Base-by-base conservation (phyloP, 1,140 invertebrate species). In the Drosophila novamexicana region DNA sequence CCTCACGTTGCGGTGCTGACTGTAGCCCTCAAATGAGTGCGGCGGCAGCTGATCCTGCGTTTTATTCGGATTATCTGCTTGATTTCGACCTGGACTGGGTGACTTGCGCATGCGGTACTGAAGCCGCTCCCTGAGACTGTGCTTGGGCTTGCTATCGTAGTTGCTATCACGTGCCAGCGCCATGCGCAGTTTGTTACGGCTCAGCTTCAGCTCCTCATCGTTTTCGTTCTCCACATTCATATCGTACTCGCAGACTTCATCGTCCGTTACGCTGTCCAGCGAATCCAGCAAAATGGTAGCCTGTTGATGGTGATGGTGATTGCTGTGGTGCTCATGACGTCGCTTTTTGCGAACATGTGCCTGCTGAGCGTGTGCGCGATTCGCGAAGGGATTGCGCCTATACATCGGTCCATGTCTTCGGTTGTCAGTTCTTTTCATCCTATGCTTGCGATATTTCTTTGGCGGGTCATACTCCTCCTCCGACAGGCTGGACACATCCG, bases 401-500 rank as follows among this genome's bases (percentile, higher is more conserved):
- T 57, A 22, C n/a, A 37, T 4, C 6, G 9, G 40, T 0, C 18
- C 40, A 32, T 63, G 58, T 22, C 39, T 65, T 14, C 56, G 50
- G 7, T 14, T 16, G 0, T 83, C 84, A 6, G 29, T 7, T 16
- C 72, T 66, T 12, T 71, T 75, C 14, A 57, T 1, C 29, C 68
- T 82, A 8, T 77, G 66, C 22, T 40, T 79, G 7, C 73, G 65
- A 54, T 52, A 32, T 52, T 69, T 83, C 6, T 81, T 71, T 7
- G 78, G 68, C 7, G 50, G 34, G 9, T 71, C 76, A 34, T 63
- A 66, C 7, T 88, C 83, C 7, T 56, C 36, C 2, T 88, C 83
- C 9, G 83, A 83, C 47, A 58, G 53, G 44, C 79, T 88, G 6
- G 83, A 88, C 9, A 88, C 84, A 68, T 88, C 84, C 22, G 83